Evolutionary conservation across 2,113 vertebrate genomes (phyloP), one percentile per base, ranked within the genome.

Genomic region (Chaetodon auriga): DNA sequence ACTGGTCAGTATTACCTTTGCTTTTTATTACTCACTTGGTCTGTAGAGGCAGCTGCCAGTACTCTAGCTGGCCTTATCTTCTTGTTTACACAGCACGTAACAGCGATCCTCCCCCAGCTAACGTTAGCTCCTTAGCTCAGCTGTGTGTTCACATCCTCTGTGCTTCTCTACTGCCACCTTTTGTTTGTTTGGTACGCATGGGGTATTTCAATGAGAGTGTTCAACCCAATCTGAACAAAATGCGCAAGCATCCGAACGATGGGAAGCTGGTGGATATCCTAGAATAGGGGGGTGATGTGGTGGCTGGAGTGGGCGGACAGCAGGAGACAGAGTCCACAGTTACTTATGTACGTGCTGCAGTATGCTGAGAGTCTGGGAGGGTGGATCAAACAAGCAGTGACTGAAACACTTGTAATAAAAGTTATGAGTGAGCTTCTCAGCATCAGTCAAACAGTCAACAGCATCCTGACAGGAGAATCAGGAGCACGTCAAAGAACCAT

Each of bases 141-240:
- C 23, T 11, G 11, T 51, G 16, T 36, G 36, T 49, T 70, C 0
- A 38, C 2, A 4, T 3, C 8, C 1, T 68, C 4, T 38, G 38
- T 68, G 38, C 4, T 8, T 25, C 68, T 81, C 43, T 72, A 60
- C 76, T 57, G 84, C 89, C 84, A 16, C 62, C 84, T 23, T 0
- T 4, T 14, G 84, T 21, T 53, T 57, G 6, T 35, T 65, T 41
- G 69, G 18, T 55, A 21, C 13, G 41, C 2, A 60, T 8, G 0
- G 4, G 66, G 74, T 19, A 3, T 35, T 25, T 49, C 46, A 30
- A 25, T 4, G 16, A 5, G 7, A 45, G 10, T 1, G 12, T 23
- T 45, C 16, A 55, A 11, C 12, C 45, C 15, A 30, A 13, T 41
- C 55, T 6, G 9, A 48, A 61, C 9, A n/a, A 12, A 70, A 55